These are phyloP conservation scores for Eumerus sabulonum DNA, from an alignment of 2,888 invertebrate species.

Conservation along the genomic window DNA sequence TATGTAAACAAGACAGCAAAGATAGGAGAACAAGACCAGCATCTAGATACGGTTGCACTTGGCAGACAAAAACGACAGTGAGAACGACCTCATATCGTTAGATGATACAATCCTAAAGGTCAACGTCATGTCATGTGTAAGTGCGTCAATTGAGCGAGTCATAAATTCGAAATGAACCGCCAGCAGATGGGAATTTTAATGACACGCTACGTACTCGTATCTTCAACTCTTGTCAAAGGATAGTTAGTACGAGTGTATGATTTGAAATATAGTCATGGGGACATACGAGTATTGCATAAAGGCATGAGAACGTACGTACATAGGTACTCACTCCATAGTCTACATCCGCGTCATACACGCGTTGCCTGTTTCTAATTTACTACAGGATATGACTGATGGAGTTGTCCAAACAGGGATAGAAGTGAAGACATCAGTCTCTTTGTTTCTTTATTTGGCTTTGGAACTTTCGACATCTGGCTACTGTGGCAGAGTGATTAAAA, in stretches of 20 bases:
- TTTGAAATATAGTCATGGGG: constrained; percentile 48
- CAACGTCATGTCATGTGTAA: constrained; percentile 66
- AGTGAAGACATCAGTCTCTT: not conserved
- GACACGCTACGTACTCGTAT: constrained; percentile 22
- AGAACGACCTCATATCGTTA: constrained; percentile 5
- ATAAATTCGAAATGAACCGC: constrained; percentile 66
- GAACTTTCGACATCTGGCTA: no score
- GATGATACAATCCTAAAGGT: constrained; percentile 58
- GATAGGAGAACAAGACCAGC: no score
- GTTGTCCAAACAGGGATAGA: not conserved
- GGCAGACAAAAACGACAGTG: constrained; percentile 8
- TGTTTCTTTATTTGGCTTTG: no score
- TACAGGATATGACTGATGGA: not conserved
- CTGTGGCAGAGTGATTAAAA: no score
- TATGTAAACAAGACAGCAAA: constrained; percentile 40
- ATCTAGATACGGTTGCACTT: constrained; percentile 43
- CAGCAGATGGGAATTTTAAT: constrained; percentile 64
- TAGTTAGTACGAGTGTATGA: no score
- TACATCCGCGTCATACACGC: constrained; percentile 18
- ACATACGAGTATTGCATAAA: no score
- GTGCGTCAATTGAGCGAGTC: constrained; percentile 62
- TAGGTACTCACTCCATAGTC: no score
- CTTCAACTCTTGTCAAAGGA: not conserved
- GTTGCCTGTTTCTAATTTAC: constrained; percentile 20
- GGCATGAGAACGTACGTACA: no score